Base-by-base conservation (phyloP, 1,140 invertebrate species). In the Trichomalopsis sarcophagae region DNA sequence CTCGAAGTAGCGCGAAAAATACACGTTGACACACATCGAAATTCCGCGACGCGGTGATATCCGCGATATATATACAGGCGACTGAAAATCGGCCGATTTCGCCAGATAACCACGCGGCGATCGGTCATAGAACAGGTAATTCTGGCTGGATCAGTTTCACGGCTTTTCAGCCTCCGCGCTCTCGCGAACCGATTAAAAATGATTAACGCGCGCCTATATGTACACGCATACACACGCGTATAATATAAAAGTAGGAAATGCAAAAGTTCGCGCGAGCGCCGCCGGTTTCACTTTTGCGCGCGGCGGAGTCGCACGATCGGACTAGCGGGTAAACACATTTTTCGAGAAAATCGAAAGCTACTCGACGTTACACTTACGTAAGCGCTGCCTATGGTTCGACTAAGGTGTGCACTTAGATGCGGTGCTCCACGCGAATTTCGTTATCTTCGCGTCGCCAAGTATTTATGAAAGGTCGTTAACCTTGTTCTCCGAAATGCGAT, bases 161-260 rank as follows among this genome's bases (percentile, higher is more conserved):
- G 40, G 76, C 82, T 73, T 77, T 77, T 84, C 62, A 11, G 27
- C 9, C 47, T 80, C 71, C 27, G 27, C 27, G 27, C 27, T 14
- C 40, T 40, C 40, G 6, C 21, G 23, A 7, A 9, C 69, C 71
- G 44, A 75, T 85, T 80, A 81, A 81, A 36, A 82, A 81, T 76
- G 84, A 85, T 85, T 81, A 85, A 81, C 68, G 76, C 84, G 78
- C 33, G 68, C 78, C 47, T 78, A 71, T 50, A 17, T 33, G 77
- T 6, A 36, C 5, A 36, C 5, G 5, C 33, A 55, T 47, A 36
- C 73, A n/a, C 55, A 84, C 76, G 75, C 40, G 40, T 55, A 17
- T 33, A 78, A 66, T 73, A 85, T 85, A 85, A 81, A 82, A 77
- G 74, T 85, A 85, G 81, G 84, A 85, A 85, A 85, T 85, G 84